A percentile compares a stretch with the other conserved stretches of the same genome.
These are phyloP conservation scores for Drosophila nigromelanica DNA, from an alignment of 1,140 invertebrate genomes.

Conservation along the genomic window DNA sequence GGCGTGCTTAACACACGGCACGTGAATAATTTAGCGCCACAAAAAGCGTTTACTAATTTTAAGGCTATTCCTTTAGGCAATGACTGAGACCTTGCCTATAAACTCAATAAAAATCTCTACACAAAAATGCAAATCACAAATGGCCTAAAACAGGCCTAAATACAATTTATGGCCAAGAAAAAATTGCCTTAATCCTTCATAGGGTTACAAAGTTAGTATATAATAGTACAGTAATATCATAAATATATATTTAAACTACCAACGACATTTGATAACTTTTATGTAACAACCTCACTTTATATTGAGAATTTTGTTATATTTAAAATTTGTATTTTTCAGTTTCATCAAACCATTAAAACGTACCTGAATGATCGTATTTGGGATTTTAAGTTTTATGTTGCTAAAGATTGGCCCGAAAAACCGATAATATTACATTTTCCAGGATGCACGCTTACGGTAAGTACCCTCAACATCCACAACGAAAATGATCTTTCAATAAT, in stretches of 20 bases:
- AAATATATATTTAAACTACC: no score
- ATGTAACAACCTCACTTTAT: no score
- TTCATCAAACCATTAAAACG: conserved; percentile 94
- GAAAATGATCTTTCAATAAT: not conserved
- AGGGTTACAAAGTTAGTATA: not conserved
- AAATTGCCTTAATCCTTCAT: not conserved
- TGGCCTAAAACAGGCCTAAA: not conserved
- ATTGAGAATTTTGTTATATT: not conserved
- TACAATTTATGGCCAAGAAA: no score
- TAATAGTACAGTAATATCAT: no score
- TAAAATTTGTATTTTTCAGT: conserved; percentile 85
- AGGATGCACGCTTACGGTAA: conserved; percentile 92
- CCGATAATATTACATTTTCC: conserved; percentile 93
- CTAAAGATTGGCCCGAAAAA: conserved; percentile 92
- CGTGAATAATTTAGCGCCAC: conserved; percentile 29
- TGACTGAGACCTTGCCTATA: conserved; percentile 22
- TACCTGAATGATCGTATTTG: conserved; percentile 93
- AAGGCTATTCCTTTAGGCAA: conserved; percentile 23
- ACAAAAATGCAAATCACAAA: not conserved
- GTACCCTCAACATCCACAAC: conserved; percentile 54
- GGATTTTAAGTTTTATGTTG: conserved; percentile 94
- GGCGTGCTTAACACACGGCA: conserved; percentile 19
- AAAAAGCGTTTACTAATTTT: conserved; percentile 24
- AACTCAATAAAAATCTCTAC: not conserved
- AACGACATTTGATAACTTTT: no score